phyloP scores from a whole-genome alignment of 2,888 invertebrate genomes.

The Copidosoma aretas region DNA sequence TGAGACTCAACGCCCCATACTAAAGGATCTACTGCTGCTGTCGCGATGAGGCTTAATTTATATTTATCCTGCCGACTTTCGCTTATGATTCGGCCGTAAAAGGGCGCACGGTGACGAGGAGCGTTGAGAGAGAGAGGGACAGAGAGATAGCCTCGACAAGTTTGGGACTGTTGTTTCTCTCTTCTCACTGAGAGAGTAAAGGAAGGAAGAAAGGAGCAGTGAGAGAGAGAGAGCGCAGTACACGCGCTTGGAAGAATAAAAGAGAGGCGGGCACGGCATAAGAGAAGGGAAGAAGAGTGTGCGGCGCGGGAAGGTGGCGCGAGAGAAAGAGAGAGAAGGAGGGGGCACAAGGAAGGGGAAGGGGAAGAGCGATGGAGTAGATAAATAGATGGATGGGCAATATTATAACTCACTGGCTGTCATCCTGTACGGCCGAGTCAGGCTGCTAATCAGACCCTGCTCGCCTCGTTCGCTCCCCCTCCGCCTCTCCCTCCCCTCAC shows the following conservation, averaged over 20 bases:
- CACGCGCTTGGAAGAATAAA: conserved; percentile 1
- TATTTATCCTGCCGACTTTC: conserved; percentile 37
- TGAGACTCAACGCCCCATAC: no score
- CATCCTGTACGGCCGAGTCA: conserved; percentile 63
- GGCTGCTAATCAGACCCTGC: conserved; percentile 64
- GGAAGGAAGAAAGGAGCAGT: background rate
- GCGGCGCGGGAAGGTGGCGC: conserved; percentile 5
- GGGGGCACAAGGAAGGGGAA: conserved; percentile 40
- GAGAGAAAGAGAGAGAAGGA: conserved; percentile 30
- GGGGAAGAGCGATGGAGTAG: conserved; percentile 58
- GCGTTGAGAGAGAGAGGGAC: background rate
- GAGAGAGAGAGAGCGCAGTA: conserved; percentile 30
- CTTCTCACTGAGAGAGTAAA: background rate
- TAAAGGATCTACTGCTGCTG: conserved; percentile 1
- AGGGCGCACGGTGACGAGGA: conserved; percentile 16
- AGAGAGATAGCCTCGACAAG: background rate
- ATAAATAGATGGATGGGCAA: conserved; percentile 64
- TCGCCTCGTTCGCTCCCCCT: conserved; percentile 45
- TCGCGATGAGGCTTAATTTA: conserved; percentile 40
- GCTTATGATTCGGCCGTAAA: conserved; percentile 42
- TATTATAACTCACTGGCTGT: conserved; percentile 64
- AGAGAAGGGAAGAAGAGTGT: background rate
- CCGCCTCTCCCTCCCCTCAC: conserved; percentile 47
- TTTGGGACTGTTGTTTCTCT: background rate
- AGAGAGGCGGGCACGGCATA: background rate